Base-by-base conservation (phyloP, 2,113 vertebrate genomes). In the Nyctibius bracteatus region DNA sequence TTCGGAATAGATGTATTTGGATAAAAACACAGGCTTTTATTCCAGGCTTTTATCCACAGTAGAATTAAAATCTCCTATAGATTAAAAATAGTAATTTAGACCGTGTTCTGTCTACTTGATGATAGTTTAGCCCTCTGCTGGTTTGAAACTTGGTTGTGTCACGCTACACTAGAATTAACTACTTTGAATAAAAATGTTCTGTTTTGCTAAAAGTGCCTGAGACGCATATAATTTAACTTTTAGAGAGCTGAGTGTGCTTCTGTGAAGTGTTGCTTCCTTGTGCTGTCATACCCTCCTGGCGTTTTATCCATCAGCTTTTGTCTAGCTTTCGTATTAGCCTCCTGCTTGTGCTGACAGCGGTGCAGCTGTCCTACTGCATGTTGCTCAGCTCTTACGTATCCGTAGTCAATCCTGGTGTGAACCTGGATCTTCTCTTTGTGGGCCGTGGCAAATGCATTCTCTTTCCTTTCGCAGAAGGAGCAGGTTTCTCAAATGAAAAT, bases 181-280 rank as follows among this genome's bases (percentile, higher is more conserved):
- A 52, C 31, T 73, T 71, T 6, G 14, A 88, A 41, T 75, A 31
- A 65, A 92, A 90, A 39, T 33, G 7, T 1, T 59, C 16, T 55
- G 35, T 81, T 82, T 90, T 73, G 74, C 57, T 87, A 78, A 77
- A 95, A 96, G 96, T 98, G 97, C 98, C 98, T 98, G 98, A 98
- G 98, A 97, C 96, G 95, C 97, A 96, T 97, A 97, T 85, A 97
- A 98, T 98, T 98, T 98, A 96, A 94, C 95, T 98, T 98, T 95
- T 93, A 97, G 96, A 97, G 94, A 92, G 83, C 96, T 75, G 49
- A 37, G 8, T 35, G 90, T 97, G 80, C 97, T 97, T 92, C 89
- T 97, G 87, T 97, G 96, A 87, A 81, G 54, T 91, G 81, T 61
- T 52, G 93, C 79, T 77, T 77, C 87, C 91, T 82, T 88, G 49